Base-by-base conservation (phyloP, 2,113 vertebrate species). In the Brevimyrus niger region DNA sequence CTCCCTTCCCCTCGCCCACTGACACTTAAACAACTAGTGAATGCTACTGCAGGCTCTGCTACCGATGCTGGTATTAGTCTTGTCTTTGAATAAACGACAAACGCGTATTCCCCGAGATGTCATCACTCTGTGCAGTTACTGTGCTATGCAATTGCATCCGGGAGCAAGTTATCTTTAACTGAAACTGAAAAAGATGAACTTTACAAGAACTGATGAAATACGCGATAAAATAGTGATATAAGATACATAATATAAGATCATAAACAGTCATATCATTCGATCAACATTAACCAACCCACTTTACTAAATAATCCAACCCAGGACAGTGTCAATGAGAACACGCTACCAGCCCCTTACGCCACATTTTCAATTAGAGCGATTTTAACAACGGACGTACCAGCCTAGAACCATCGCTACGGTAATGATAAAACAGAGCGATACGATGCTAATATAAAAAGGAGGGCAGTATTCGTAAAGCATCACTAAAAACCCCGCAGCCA, bases 321-420 rank as follows among this genome's bases (percentile, higher is more conserved):
- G 9, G 61, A 65, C 61, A 65, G n/a, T 65, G 61, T 69, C n/a
- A 69, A 31, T 69, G 27, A 65, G 23, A 13, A 69, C 4, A 69
- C 27, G 61, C 61, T n/a, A 65, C 61, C 61, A 10, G n/a, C 27
- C 80, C 38, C 38, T n/a, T 42, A 21, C 19, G 8, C 38, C 76
- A 1, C 19, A 19, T 44, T 21, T 21, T 38, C 80, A 84, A 42
- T 85, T 42, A 51, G 0, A 35, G 27, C 15, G 5, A 23, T 35
- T 69, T 38, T 1, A 48, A 23, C 73, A 21, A 13, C 11, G 21
- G 21, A 95, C 97, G 96, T 92, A 99, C 98, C 98, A 97, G 93
- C 97, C 97, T 82, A 99, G 92, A n/a, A 99, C 96, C 90, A 98
- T 94, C n/a, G 97, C 97, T 8, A 97, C 97, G 23, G 98, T 99